Evolutionary conservation across 2,113 vertebrate species (phyloP).

Genomic region (Baryphthengus martii): DNA sequence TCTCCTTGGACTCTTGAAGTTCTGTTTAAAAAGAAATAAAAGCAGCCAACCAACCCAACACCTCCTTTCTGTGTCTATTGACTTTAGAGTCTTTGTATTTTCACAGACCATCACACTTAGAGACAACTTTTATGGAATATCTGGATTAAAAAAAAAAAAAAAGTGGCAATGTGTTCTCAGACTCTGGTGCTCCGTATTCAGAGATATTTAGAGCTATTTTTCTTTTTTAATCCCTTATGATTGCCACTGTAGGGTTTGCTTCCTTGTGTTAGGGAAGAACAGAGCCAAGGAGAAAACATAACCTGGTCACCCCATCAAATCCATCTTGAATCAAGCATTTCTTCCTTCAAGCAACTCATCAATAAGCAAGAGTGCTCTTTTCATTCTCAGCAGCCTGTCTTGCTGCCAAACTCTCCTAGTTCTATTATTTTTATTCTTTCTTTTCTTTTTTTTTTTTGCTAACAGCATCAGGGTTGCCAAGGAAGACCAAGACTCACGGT

Average conservation of each 20-base stretch:
- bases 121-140: neutral
- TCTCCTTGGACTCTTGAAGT: neutral
- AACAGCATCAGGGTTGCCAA: neutral
- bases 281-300: neutral
- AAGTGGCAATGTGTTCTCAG: neutral
- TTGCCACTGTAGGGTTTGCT: neutral
- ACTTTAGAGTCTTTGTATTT: neutral
- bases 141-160: neutral
- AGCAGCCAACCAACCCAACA: neutral
- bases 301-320: neutral
- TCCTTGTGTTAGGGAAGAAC: neutral
- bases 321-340: neutral
- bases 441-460: neutral
- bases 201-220: neutral
- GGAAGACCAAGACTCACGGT: neutral
- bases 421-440: neutral
- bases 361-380: neutral
- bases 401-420: neutral
- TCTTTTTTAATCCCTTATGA: neutral
- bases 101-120: neutral
- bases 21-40: neutral
- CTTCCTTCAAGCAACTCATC: neutral
- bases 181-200: neutral
- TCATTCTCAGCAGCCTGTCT: neutral
- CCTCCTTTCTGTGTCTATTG: neutral